phyloP scores from a whole-genome alignment of 2,888 invertebrate genomes.

The Hymenopus coronatus region DNA sequence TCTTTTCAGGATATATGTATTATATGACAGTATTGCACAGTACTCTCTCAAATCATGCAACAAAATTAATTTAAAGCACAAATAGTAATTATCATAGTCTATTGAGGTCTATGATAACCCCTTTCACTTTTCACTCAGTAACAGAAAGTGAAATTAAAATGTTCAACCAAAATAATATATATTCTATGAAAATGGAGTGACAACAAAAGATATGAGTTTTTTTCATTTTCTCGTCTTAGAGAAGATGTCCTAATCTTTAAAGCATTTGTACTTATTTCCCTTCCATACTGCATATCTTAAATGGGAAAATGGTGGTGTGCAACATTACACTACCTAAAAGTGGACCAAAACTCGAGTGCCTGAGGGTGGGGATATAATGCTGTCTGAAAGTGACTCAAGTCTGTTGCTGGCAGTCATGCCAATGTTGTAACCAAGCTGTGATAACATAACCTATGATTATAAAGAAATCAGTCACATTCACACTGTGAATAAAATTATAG shows the following conservation, averaged over 20 bases:
- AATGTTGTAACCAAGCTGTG: constrained; percentile 27
- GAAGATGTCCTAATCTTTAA: background rate
- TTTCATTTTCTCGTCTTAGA: background rate
- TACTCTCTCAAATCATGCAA: background rate
- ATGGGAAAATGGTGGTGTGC: background rate
- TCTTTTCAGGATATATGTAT: background rate
- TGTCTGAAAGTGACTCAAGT: background rate
- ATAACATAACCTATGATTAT: constrained; percentile 25
- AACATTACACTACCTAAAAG: background rate
- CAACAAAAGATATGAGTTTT: background rate
- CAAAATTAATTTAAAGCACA: background rate
- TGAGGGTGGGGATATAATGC: constrained; percentile 12
- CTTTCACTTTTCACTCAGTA: background rate
- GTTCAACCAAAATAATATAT: background rate
- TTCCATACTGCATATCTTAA: background rate
- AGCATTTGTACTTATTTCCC: background rate
- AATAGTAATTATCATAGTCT: background rate
- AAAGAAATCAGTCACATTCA: background rate
- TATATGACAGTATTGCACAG: background rate
- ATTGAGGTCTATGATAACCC: background rate
- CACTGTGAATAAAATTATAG: background rate
- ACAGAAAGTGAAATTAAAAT: background rate
- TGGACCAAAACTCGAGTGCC: constrained; percentile 28
- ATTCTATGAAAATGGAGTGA: background rate
- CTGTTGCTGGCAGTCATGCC: constrained; percentile 16